Evolutionary conservation across 2,888 invertebrate species (phyloP).

Genomic region (Synergus umbraculus): DNA sequence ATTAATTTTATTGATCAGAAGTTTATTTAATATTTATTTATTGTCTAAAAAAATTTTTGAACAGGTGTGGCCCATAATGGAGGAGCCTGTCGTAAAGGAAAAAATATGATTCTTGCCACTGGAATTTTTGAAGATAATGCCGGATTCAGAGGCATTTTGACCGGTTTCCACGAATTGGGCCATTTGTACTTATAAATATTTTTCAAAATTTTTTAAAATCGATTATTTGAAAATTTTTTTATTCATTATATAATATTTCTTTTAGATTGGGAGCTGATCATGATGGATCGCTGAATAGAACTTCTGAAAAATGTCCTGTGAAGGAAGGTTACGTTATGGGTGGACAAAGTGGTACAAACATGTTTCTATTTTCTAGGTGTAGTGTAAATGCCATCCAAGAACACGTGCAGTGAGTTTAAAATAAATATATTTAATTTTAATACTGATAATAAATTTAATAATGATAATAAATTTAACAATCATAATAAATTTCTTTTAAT

Average conservation of each 20-base stretch:
- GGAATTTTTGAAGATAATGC: conserved; percentile 35
- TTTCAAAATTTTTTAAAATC: neutral
- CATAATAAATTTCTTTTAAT: neutral
- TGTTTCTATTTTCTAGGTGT: conserved; percentile 17
- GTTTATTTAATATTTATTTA: neutral
- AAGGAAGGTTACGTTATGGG: conserved; percentile 32
- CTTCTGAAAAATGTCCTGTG: neutral
- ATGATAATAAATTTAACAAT: too few species aligned
- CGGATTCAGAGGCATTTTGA: conserved; percentile 17
- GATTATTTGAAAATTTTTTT: neutral
- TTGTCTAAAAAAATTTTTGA: neutral
- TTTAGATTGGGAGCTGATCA: conserved; percentile 23
- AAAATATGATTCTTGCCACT: conserved; percentile 16
- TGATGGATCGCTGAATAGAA: neutral
- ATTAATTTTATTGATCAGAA: too few species aligned
- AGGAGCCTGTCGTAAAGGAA: conserved; percentile 15
- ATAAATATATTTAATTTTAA: neutral
- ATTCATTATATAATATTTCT: neutral
- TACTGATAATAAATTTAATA: neutral
- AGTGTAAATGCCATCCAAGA: neutral
- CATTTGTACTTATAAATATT: conserved; percentile 5
- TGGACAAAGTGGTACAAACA: neutral
- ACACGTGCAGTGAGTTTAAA: neutral
- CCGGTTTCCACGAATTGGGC: conserved; percentile 25
- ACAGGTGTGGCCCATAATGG: conserved; percentile 14